Conservation (phyloP, 2,797 vertebrate species). For the Ctenosaura bakeri region DNA sequence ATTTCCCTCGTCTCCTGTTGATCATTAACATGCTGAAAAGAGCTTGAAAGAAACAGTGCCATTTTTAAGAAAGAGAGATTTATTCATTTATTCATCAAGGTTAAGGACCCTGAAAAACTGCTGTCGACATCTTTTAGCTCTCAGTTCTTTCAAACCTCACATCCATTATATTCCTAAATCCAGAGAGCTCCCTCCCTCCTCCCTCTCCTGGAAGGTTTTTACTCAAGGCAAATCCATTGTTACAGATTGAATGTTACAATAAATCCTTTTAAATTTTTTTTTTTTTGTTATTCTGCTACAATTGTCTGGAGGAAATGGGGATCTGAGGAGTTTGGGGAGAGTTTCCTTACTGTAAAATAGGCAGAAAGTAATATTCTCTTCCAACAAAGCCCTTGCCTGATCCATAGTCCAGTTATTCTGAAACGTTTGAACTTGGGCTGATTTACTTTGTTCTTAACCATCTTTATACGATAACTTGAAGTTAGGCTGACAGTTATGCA, state of each 20-base stretch:
- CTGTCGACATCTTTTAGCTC: constrained; percentile 77
- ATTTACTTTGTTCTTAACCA: neutral
- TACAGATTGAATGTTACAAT: constrained; percentile 67
- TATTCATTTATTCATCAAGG: constrained; percentile 83
- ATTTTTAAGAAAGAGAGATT: constrained; percentile 70
- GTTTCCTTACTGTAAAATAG: constrained; percentile 64
- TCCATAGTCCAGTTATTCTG: neutral
- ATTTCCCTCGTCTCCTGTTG: constrained; percentile 72
- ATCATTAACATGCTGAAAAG: constrained; percentile 78
- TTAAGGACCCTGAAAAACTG: constrained; percentile 80
- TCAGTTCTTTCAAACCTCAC: constrained; percentile 75
- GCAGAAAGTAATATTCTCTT: constrained; percentile 69
- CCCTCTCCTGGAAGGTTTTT: constrained; percentile 54
- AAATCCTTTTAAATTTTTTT: constrained; percentile 54
- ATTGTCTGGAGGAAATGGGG: constrained; percentile 70
- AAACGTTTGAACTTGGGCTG: neutral
- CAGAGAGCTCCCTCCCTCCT: constrained; percentile 53
- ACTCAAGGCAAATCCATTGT: constrained; percentile 66
- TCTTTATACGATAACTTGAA: too few relatives aligned
- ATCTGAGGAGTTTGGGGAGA: constrained; percentile 66
- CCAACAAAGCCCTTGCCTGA: constrained; percentile 27
- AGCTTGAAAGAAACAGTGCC: constrained; percentile 75
- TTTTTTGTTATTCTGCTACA: constrained; percentile 61
- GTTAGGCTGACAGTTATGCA: too few relatives aligned
- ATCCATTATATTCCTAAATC: constrained; percentile 70